Evolutionary conservation across 2,888 invertebrate genomes (phyloP).

Genomic region (Melinopterus prodromus): DNA sequence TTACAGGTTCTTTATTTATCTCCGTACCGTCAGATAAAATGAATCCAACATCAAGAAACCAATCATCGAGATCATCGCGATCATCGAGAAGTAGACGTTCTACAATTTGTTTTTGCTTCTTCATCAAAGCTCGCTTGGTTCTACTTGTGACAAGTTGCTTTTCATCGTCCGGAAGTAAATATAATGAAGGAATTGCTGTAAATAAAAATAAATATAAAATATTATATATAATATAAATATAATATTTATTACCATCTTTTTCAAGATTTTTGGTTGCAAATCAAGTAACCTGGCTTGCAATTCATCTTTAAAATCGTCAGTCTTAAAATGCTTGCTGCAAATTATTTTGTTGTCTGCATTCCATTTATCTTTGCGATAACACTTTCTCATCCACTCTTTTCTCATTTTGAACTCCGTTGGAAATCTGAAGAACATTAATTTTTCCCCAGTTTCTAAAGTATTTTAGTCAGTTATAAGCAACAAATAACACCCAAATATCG

Average conservation of each 20-base stretch:
- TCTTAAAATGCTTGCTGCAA: slow-evolving; percentile 26
- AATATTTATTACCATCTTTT: slow-evolving; percentile 17
- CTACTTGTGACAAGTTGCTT: not conserved
- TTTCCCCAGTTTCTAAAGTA: too few species aligned
- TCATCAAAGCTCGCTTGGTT: not conserved
- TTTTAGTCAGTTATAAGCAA: too few species aligned
- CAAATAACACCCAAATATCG: too few species aligned
- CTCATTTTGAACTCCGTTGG: too few species aligned
- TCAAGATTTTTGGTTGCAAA: slow-evolving; percentile 18
- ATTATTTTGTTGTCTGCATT: slow-evolving; percentile 31
- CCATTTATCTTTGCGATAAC: slow-evolving; percentile 32
- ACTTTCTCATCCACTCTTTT: slow-evolving; percentile 32
- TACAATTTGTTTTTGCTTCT: not conserved
- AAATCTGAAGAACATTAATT: too few species aligned
- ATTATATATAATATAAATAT: slow-evolving; percentile 6
- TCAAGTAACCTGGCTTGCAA: slow-evolving; percentile 26
- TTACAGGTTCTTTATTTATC: slow-evolving; percentile 21
- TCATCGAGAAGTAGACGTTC: not conserved
- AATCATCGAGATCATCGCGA: not conserved
- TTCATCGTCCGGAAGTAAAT: not conserved
- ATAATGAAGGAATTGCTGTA: not conserved
- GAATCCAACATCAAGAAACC: slow-evolving; percentile 42
- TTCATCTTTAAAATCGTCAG: slow-evolving; percentile 30
- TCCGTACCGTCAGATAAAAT: slow-evolving; percentile 18
- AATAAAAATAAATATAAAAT: slow-evolving; percentile 4